Conservation (phyloP, 2,888 invertebrate species). For the Caenorhabditis sp. region DNA sequence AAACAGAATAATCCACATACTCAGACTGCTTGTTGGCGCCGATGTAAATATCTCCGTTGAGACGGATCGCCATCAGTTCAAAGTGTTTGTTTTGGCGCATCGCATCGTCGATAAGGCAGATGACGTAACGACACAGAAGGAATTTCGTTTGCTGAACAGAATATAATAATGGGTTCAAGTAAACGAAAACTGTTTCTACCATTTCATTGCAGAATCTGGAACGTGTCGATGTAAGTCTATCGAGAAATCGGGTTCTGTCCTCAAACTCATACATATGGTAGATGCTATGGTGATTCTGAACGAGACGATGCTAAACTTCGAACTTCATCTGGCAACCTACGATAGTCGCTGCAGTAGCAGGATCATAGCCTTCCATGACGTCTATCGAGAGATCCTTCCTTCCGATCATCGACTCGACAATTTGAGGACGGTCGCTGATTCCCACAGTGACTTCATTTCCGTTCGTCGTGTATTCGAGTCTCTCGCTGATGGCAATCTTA, state of each 20-base stretch:
- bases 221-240: not conserved
- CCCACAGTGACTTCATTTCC: conserved; percentile 1
- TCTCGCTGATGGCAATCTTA: not conserved
- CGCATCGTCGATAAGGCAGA: conserved; percentile 42
- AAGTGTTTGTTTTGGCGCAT: not conserved
- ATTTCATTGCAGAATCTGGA: conserved; percentile 16
- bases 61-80: conserved; percentile 41
- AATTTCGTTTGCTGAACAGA: conserved; percentile 29
- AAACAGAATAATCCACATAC: no score
- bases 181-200: not conserved
- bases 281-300: conserved; percentile 43
- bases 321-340: no score
- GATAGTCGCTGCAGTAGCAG: not conserved
- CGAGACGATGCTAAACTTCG: no score
- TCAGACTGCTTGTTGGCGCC: conserved; percentile 30
- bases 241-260: conserved; percentile 15
- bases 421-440: not conserved
- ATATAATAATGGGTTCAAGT: not conserved
- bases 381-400: conserved; percentile 1
- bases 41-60: conserved; percentile 42
- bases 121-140: conserved; percentile 45
- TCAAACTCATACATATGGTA: conserved; percentile 38
- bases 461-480: conserved; percentile 22
- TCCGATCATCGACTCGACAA: conserved; percentile 12
- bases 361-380: conserved; percentile 37